Evolutionary conservation across 2,113 vertebrate species (phyloP), one percentile per base, ranked within the genome.

Genomic region (Vulpes vulpes): DNA sequence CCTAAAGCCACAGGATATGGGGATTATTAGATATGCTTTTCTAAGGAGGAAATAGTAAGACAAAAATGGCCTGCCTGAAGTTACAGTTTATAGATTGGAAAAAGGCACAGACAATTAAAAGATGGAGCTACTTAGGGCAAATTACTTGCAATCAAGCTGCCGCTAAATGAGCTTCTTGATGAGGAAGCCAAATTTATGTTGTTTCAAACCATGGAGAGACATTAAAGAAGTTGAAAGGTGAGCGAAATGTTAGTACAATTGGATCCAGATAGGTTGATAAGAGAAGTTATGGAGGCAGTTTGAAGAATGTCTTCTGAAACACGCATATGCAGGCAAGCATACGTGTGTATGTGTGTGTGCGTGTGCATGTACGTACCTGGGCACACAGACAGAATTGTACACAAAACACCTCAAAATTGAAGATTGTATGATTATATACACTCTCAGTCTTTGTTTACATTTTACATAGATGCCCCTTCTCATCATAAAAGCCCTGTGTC

Each of bases 101-200:
- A 99, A 98, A 98, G 97, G 87, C 97, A 98, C 95, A 99, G 98
- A 98, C 98, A 99, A 99, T 99, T 99, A 99, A 98, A 98, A 99
- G 96, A 98, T 81, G 0, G 80, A 98, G 97, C 98, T 98, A 99
- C 98, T 99, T 98, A 99, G 98, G 98, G 98, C 97, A 99, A 99
- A 99, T 99, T 98, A 98, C 98, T 99, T 98, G 98, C 98, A 99
- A 99, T 99, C 98, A 99, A 98, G 98, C 98, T 98, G 97, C 94
- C 98, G 95, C 98, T 99, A 99, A 99, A 99, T 98, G 98, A 98
- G 98, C 95, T 99, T 98, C 98, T 98, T 98, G 98, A 99, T 98
- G 98, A 98, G 98, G 97, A 98, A 99, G 97, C 97, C 97, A 98
- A 98, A 99, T 99, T 98, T 99, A 98, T 98, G 98, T 98, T 98